Percentiles rank a stretch among this genome's conserved stretches.
Conservation (phyloP, 2,888 invertebrate genomes). For the Chaitophorus viminalis region DNA sequence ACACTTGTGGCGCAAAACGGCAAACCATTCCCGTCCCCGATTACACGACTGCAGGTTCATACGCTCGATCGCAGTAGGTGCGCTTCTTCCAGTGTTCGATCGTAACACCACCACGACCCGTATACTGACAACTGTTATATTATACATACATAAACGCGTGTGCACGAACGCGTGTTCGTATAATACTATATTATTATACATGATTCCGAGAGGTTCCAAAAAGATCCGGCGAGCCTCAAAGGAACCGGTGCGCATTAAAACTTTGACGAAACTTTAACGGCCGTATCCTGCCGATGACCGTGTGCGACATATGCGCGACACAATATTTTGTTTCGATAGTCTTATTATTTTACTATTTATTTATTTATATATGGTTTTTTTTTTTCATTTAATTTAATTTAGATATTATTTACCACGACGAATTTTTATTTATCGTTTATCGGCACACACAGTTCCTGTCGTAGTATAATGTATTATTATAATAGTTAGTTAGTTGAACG, state of each 20-base stretch:
- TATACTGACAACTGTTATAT: not conserved
- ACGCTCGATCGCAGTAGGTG: not conserved
- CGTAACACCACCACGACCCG: not conserved
- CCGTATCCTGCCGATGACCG: not conserved
- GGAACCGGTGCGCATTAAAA: slow-evolving; percentile 3
- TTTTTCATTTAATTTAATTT: not conserved
- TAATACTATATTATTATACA: no score
- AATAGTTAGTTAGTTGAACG: not conserved
- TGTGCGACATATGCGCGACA: not conserved
- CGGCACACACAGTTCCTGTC: slow-evolving; percentile 58
- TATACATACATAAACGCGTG: not conserved
- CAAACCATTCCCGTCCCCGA: not conserved
- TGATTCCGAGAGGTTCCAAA: not conserved
- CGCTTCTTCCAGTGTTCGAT: not conserved
- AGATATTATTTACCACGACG: slow-evolving; percentile 10
- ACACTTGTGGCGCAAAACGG: no score
- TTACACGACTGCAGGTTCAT: not conserved
- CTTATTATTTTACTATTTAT: not conserved
- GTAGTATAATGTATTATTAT: not conserved
- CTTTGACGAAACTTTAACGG: slow-evolving; percentile 26
- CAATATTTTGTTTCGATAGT: not conserved
- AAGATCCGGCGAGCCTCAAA: not conserved
- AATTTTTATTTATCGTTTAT: slow-evolving; percentile 51
- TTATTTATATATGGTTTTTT: not conserved
- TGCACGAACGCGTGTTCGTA: no score